A percentile compares a stretch with the other conserved stretches of the same genome.
phyloP scores from a whole-genome alignment of 2,797 vertebrate species.

The Heteromormyrus szaboi region DNA sequence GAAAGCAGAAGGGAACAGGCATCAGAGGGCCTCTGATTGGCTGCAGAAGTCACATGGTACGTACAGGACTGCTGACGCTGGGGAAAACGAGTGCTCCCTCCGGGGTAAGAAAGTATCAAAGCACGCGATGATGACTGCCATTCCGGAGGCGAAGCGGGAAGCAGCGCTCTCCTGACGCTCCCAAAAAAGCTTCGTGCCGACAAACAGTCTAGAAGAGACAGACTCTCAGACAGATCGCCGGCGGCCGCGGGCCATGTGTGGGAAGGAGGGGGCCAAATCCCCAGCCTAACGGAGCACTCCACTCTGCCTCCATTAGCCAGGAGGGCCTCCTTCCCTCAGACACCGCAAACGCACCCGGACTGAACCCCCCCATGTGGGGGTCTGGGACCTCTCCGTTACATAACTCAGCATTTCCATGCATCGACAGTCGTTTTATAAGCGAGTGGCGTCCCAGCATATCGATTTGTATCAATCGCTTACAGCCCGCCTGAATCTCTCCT shows the following conservation, averaged over 20 bases:
- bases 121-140: neutral
- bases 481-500: neutral
- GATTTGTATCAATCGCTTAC: neutral
- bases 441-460: neutral
- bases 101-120: neutral
- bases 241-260: neutral
- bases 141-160: neutral
- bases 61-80: neutral
- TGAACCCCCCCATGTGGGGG: neutral
- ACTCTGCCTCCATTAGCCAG: neutral
- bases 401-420: neutral
- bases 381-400: neutral
- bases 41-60: neutral
- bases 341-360: neutral
- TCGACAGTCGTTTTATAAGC: neutral
- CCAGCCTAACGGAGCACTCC: neutral
- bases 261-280: neutral
- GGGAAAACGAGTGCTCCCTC: neutral
- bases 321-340: neutral
- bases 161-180: neutral
- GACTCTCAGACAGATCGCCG: neutral
- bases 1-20: neutral
- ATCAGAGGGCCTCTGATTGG: neutral
- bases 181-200: neutral
- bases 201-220: neutral